Base-by-base conservation (phyloP, 2,888 invertebrate genomes). In the Limnephilus lunatus region DNA sequence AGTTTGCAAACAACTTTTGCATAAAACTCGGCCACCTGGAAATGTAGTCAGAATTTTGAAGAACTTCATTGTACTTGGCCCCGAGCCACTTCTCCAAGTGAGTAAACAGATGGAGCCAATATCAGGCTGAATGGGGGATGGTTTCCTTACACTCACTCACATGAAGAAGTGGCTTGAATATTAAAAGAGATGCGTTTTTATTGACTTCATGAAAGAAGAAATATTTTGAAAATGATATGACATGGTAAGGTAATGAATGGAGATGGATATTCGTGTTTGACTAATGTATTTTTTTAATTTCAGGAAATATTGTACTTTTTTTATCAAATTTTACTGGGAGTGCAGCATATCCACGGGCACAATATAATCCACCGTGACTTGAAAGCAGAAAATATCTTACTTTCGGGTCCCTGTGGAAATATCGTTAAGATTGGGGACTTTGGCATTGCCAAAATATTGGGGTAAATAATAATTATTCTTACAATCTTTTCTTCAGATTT, bases 381-480 rank as follows among this genome's bases (percentile, higher is more conserved):
- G 92, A 98, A 98, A 95, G 97, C 98, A 12, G 98, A 98, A 95
- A 98, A 98, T 95, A 98, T 98, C 94, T 97, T 98, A 94, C 95
- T 97, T 92, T 97, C 98, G 88, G 98, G 98, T 89, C 96, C 96
- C 94, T 95, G 97, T 94, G 97, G 97, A 4, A 96, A 97, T 93
- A 95, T 98, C 15, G 96, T 98, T 1, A 98, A 98, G 95, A 97
- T 98, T 94, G 98, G 98, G 0, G 98, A 98, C 94, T 98, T 98
- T 95, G 98, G 98, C 35, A 97, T 98, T 94, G 98, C 98, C 0
- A 98, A 98, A 96, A 96, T 97, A 94, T 95, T 98, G 91, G 91
- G 87, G 95, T 96, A 88, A 97, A 97, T 25, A 44, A 68, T 25
- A 68, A n/a, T 68, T 5, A 68, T 7, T 68, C 25, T 25, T 9